Evolutionary conservation across 2,113 vertebrate species (phyloP).

Genomic region (Anhinga anhinga): DNA sequence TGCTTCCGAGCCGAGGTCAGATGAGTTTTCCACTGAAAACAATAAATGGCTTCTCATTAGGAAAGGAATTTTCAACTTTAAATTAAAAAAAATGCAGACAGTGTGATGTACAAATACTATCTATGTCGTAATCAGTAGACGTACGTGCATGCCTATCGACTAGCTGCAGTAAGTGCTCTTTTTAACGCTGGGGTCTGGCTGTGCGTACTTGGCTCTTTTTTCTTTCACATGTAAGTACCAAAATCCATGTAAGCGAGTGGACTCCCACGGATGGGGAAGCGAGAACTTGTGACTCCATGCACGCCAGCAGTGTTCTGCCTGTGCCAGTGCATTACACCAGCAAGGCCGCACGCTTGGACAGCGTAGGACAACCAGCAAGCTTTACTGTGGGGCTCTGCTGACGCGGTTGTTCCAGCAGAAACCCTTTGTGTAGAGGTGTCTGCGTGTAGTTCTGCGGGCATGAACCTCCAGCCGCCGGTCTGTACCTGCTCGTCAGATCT

Average conservation of each 20-base stretch:
- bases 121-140: background rate
- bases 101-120: accelerated
- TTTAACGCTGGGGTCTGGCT: background rate
- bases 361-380: background rate
- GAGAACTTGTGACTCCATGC: background rate
- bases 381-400: background rate
- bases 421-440: background rate
- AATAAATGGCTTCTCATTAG: background rate
- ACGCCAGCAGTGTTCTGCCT: accelerated
- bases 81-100: background rate
- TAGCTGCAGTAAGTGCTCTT: background rate
- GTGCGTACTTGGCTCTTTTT: accelerated
- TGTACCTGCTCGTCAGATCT: too few species aligned
- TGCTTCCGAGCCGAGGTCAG: background rate
- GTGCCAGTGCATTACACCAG: background rate
- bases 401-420: background rate
- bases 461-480: background rate
- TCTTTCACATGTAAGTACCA: background rate
- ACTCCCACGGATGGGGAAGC: accelerated
- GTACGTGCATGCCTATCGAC: accelerated
- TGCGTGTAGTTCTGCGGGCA: accelerated
- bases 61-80: background rate
- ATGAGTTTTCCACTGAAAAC: background rate
- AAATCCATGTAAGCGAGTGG: background rate
- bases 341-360: accelerated